phyloP scores from a whole-genome alignment of 92 coral and sea anemone species.

The Umimayanthus kanabou region DNA sequence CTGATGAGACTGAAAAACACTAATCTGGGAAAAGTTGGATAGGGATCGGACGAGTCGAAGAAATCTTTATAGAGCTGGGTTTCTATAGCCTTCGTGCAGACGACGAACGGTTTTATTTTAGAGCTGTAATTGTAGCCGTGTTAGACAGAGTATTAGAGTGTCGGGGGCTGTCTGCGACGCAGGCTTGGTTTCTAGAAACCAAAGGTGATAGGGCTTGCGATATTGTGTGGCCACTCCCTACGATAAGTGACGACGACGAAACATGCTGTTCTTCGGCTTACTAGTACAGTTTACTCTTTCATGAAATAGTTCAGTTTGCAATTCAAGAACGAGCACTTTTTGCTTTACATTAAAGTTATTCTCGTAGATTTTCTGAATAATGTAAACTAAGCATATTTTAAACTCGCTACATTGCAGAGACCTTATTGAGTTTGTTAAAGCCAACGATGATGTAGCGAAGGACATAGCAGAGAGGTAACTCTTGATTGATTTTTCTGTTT shows the following conservation, averaged over 20 bases:
- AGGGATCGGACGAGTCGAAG: background rate
- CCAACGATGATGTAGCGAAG: constrained; percentile 78
- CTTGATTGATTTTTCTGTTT: background rate
- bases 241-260: no score
- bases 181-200: background rate
- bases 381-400: no score
- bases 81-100: background rate
- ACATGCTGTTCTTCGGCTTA: no score
- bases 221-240: no score
- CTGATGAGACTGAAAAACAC: background rate
- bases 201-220: no score
- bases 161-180: no score
- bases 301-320: background rate
- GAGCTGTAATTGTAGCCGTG: no score
- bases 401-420: constrained; percentile 57
- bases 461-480: constrained; percentile 82
- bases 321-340: background rate
- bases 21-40: background rate
- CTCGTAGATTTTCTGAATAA: background rate
- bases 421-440: constrained; percentile 86
- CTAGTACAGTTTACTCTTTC: background rate
- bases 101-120: background rate
- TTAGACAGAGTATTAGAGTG: no score
- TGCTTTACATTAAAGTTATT: background rate
- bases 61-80: background rate